These are phyloP conservation scores for Poeciliopsis occidentalis DNA, from an alignment of 2,113 vertebrate species.

Conservation along the genomic window DNA sequence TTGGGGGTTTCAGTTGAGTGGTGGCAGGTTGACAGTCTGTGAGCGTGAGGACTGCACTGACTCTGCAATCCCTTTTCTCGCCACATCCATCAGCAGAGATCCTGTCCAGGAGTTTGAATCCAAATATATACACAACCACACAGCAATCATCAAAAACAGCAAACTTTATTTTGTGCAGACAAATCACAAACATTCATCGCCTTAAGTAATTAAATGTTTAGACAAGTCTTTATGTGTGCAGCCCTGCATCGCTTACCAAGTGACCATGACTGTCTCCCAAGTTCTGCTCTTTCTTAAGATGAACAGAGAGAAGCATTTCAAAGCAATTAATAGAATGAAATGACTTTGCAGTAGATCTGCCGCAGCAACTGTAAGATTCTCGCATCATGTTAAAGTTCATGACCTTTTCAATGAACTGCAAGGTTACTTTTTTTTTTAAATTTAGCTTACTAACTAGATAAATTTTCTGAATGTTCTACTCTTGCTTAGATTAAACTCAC, in stretches of 20 bases:
- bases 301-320: constrained; percentile 19
- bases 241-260: constrained; percentile 6
- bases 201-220: constrained; percentile 10
- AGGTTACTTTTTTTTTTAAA: constrained; percentile 41
- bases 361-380: constrained; percentile 33
- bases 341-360: constrained; percentile 61
- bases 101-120: constrained; percentile 19
- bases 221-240: constrained; percentile 6
- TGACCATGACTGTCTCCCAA: constrained; percentile 19
- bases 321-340: constrained; percentile 24
- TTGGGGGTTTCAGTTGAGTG: constrained; percentile 49
- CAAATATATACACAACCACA: constrained; percentile 18
- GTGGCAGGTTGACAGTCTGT: constrained; percentile 56
- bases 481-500: background rate
- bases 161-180: background rate
- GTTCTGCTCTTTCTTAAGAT: constrained; percentile 20
- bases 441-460: background rate
- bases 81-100: constrained; percentile 39
- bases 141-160: constrained; percentile 7
- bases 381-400: constrained; percentile 36
- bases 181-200: constrained; percentile 9
- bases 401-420: constrained; percentile 51
- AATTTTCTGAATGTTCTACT: background rate
- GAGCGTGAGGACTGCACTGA: constrained; percentile 21
- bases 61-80: constrained; percentile 31